Conservation (phyloP, 2,113 vertebrate species). For the Theristicus caerulescens region DNA sequence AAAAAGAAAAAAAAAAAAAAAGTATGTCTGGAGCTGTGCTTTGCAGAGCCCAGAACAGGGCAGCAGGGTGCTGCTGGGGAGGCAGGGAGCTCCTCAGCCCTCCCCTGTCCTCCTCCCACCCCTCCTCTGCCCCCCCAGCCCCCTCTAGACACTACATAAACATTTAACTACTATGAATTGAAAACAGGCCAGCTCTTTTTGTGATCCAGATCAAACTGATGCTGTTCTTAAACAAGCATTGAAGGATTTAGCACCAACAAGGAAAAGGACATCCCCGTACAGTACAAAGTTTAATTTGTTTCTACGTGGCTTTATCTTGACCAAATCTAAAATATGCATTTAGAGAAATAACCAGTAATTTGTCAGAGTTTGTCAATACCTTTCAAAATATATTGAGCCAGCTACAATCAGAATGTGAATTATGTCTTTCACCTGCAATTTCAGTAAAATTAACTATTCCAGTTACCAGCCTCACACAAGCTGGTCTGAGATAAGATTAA, state of each 20-base stretch:
- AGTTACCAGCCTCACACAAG: not conserved
- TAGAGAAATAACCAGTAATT: not conserved
- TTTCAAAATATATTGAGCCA: not conserved
- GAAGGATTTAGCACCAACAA: not conserved
- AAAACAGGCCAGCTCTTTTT: not conserved
- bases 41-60: not conserved
- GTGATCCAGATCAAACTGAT: not conserved
- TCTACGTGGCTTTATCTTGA: not conserved
- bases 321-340: not conserved
- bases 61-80: not conserved
- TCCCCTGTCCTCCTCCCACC: not conserved
- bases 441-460: not conserved
- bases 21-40: too few relatives aligned
- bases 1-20: too few relatives aligned
- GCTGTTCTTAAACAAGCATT: not conserved
- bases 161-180: not conserved
- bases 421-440: not conserved
- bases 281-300: not conserved
- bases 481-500: not conserved
- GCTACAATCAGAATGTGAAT: not conserved
- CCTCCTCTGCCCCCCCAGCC: not conserved
- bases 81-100: not conserved
- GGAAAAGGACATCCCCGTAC: not conserved
- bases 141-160: not conserved
- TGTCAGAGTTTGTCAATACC: not conserved